Percentiles rank a stretch among this genome's conserved stretches.
Conservation (phyloP, 1,140 invertebrate genomes). For the Tetraneura akinire region DNA sequence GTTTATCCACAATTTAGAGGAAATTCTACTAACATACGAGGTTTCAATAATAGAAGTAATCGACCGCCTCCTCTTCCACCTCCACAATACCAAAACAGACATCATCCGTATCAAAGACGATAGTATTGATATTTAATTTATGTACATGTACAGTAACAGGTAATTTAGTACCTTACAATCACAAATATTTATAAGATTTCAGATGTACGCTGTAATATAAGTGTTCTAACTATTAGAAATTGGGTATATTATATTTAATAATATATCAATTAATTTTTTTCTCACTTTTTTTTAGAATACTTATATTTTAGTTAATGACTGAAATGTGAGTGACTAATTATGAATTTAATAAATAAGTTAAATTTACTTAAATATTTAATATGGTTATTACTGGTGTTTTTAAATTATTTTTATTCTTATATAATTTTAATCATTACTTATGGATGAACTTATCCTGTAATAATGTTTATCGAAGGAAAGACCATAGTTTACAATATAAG, state of each 20-base stretch:
- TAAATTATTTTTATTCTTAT: slow-evolving; percentile 17
- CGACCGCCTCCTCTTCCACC: background rate
- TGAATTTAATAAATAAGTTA: slow-evolving; percentile 17
- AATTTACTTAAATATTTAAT: slow-evolving; percentile 22
- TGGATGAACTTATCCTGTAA: background rate
- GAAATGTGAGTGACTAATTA: slow-evolving; percentile 22
- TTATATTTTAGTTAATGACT: slow-evolving; percentile 22
- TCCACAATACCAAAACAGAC: slow-evolving; percentile 22
- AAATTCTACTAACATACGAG: background rate
- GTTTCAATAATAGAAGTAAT: slow-evolving; percentile 29
- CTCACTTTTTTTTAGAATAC: background rate
- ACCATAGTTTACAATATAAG: background rate
- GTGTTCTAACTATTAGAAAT: slow-evolving; percentile 6
- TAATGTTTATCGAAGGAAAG: background rate
- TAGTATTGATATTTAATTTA: slow-evolving; percentile 37
- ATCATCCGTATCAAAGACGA: slow-evolving; percentile 48
- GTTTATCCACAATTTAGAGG: slow-evolving; percentile 22
- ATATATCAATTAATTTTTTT: slow-evolving; percentile 15
- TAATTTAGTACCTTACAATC: slow-evolving; percentile 28
- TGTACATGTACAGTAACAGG: slow-evolving; percentile 34
- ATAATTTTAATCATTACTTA: background rate
- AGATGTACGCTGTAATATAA: slow-evolving; percentile 33
- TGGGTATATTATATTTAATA: slow-evolving; percentile 25
- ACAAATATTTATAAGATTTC: slow-evolving; percentile 31
- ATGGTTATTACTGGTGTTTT: slow-evolving; percentile 1